phyloP scores from a whole-genome alignment of 1,140 invertebrate species.

The Marisa cornuarietis region DNA sequence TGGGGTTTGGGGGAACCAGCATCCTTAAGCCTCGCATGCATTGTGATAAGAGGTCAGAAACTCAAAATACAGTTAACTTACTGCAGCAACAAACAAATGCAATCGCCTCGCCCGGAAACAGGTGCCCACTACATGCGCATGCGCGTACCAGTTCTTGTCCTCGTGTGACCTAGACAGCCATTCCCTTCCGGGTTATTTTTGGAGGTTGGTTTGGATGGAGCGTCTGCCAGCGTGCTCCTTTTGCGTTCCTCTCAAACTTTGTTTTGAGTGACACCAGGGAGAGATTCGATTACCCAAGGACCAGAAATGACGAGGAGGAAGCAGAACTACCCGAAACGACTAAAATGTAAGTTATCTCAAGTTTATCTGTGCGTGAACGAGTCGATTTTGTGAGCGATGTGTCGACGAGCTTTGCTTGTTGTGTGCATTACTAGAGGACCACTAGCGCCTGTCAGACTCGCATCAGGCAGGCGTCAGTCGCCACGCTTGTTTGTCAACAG shows the following conservation, averaged over 20 bases:
- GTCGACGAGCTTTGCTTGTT: constrained; percentile 9
- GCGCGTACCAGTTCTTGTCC: constrained; percentile 23
- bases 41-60: constrained; percentile 1
- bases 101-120: constrained; percentile 26
- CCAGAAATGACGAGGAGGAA: constrained; percentile 71
- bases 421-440: constrained; percentile 25
- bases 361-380: constrained; percentile 19
- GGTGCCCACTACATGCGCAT: constrained; percentile 24
- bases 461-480: constrained; percentile 21
- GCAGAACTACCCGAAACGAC: constrained; percentile 73
- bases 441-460: constrained; percentile 6
- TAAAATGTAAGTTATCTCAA: constrained; percentile 72
- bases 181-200: constrained; percentile 47
- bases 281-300: constrained; percentile 16
- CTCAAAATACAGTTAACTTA: constrained; percentile 11
- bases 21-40: not conserved
- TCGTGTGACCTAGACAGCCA: constrained; percentile 26
- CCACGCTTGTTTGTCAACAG: constrained; percentile 21
- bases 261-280: constrained; percentile 22
- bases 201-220: constrained; percentile 40
- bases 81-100: constrained; percentile 4
- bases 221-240: constrained; percentile 31
- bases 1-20: too few species aligned
- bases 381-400: constrained; percentile 14
- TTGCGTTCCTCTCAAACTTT: constrained; percentile 47